A percentile compares a stretch with the other conserved stretches of the same genome.
These are phyloP conservation scores for Drosophila prosaltans DNA, from an alignment of 1,140 invertebrate genomes.

Conservation along the genomic window DNA sequence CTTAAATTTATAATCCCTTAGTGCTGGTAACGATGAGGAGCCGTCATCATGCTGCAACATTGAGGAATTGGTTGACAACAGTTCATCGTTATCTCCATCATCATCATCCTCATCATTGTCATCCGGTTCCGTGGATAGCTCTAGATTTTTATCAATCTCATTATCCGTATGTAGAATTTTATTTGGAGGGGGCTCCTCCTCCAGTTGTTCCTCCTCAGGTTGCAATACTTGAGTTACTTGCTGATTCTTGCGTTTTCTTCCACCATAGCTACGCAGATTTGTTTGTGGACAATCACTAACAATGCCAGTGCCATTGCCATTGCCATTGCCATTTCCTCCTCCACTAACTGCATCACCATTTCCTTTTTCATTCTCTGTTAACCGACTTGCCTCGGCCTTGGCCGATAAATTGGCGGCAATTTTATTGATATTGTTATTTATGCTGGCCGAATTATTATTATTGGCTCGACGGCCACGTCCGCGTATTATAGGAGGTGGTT, in stretches of 20 bases:
- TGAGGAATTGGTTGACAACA: slow-evolving; percentile 63
- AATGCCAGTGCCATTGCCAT: not conserved
- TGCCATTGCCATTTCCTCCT: not conserved
- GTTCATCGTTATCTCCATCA: slow-evolving; percentile 45
- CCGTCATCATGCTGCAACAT: slow-evolving; percentile 59
- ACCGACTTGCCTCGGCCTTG: slow-evolving; percentile 66
- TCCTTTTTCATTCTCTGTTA: slow-evolving; percentile 39
- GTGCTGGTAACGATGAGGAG: slow-evolving; percentile 73
- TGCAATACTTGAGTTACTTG: slow-evolving; percentile 68
- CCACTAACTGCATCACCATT: not conserved
- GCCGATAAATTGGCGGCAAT: slow-evolving; percentile 74
- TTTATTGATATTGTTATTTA: slow-evolving; percentile 78
- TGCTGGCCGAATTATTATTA: slow-evolving; percentile 66
- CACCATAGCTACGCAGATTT: slow-evolving; percentile 64
- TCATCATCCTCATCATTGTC: slow-evolving; percentile 55
- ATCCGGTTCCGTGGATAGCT: slow-evolving; percentile 48
- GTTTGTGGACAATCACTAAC: not conserved
- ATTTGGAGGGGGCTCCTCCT: slow-evolving; percentile 60
- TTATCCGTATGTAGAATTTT: slow-evolving; percentile 61
- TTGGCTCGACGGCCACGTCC: slow-evolving; percentile 69
- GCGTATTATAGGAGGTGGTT: slow-evolving; percentile 19
- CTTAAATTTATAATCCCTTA: slow-evolving; percentile 78
- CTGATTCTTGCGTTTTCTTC: slow-evolving; percentile 78
- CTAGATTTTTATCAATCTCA: slow-evolving; percentile 29
- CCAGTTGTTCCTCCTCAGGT: slow-evolving; percentile 25